phyloP scores from a whole-genome alignment of 2,113 vertebrate genomes.

The Notarius quadriscutis region DNA sequence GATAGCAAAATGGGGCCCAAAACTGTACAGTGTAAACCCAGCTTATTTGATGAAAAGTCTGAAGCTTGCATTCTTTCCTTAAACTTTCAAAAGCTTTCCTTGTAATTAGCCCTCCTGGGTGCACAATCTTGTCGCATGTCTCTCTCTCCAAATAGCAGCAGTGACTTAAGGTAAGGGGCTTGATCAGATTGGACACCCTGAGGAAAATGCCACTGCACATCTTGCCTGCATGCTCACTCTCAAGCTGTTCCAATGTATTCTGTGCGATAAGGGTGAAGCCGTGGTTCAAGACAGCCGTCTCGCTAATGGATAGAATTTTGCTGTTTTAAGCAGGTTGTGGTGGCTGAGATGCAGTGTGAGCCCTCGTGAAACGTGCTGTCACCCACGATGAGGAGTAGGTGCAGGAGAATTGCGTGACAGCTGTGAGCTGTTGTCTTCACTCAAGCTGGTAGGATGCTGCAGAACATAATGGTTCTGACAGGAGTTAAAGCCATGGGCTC shows the following conservation, averaged over 20 bases:
- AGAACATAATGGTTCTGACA: conserved; percentile 9
- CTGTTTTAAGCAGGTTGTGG: conserved; percentile 9
- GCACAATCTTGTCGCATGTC: not conserved
- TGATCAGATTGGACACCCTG: not conserved
- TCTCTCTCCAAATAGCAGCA: conserved; percentile 11
- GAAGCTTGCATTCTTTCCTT: conserved; percentile 4
- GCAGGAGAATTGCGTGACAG: conserved; percentile 4
- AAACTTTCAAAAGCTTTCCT: conserved; percentile 16
- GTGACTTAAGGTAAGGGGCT: not conserved
- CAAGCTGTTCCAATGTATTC: not conserved
- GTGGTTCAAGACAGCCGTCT: not conserved
- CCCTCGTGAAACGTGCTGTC: conserved; percentile 3
- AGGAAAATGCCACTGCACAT: not conserved
- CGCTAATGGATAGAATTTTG: not conserved
- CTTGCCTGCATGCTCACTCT: not conserved
- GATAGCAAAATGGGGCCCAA: not conserved
- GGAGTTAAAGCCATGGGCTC: conserved; percentile 3
- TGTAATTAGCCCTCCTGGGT: conserved; percentile 46
- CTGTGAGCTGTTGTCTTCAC: conserved; percentile 2
- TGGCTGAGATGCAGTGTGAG: conserved; percentile 9
- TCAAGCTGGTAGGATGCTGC: not conserved
- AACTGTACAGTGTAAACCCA: not conserved
- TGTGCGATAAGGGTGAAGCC: not conserved
- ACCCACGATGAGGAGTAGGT: not conserved
- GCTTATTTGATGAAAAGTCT: not conserved